Conservation (phyloP, 2,113 vertebrate genomes). For the Oreochromis niloticus region DNA sequence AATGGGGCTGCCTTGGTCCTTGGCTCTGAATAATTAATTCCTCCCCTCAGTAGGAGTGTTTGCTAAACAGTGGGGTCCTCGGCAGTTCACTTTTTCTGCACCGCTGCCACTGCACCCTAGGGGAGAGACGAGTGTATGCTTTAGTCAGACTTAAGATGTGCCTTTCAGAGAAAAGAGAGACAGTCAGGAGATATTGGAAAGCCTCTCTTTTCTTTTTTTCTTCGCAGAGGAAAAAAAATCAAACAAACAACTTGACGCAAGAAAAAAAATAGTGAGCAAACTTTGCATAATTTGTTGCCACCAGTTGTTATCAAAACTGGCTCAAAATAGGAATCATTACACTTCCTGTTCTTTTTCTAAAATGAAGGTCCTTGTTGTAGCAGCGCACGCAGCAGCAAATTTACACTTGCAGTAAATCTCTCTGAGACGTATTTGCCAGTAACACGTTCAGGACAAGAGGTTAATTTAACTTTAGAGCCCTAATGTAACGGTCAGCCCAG, state of each 20-base stretch:
- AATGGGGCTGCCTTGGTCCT: conserved; percentile 71
- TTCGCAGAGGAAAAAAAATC: conserved; percentile 3
- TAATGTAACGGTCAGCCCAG: neutral
- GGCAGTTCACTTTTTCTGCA: conserved; percentile 80
- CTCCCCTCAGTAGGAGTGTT: conserved; percentile 76
- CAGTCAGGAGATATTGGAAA: conserved; percentile 54
- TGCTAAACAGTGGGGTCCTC: conserved; percentile 80
- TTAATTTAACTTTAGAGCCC: conserved; percentile 11
- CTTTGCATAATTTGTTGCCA: conserved; percentile 16
- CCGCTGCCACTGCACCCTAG: conserved; percentile 70
- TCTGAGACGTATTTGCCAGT: neutral
- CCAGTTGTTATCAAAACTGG: neutral
- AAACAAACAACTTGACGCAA: neutral
- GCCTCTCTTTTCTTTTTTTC: conserved; percentile 3
- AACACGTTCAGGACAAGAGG: neutral
- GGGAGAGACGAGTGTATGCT: conserved; percentile 65
- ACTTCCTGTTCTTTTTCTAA: neutral
- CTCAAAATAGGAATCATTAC: neutral
- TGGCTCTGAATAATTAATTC: conserved; percentile 79
- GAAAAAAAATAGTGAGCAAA: conserved; percentile 1
- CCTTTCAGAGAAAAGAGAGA: conserved; percentile 59
- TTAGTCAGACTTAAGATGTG: conserved; percentile 67
- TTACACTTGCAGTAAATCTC: neutral
- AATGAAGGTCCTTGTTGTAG: neutral
- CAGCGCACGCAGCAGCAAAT: neutral